A percentile compares a stretch with the other conserved stretches of the same genome.
Conservation (phyloP, 1,140 invertebrate genomes). For the Amyelois transitella region DNA sequence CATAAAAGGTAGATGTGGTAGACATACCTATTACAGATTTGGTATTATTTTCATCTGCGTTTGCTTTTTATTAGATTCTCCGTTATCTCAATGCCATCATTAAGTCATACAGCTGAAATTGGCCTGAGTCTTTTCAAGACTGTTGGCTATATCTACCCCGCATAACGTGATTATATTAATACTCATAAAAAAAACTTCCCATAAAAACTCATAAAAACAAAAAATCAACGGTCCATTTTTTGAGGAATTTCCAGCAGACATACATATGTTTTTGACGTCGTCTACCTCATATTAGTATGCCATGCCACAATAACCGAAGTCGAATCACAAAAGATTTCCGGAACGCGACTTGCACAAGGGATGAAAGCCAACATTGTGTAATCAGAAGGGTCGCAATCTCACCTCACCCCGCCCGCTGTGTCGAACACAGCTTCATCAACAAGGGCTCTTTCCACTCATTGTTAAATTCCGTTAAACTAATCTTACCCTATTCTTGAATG, state of each 20-base stretch:
- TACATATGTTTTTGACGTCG: slow-evolving; percentile 41
- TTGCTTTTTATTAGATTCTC: too few species aligned
- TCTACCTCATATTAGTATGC: slow-evolving; percentile 67
- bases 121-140: too few species aligned
- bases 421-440: slow-evolving; percentile 69
- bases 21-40: too few species aligned
- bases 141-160: too few species aligned
- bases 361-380: slow-evolving; percentile 72
- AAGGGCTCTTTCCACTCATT: slow-evolving; percentile 63
- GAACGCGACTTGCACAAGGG: slow-evolving; percentile 68
- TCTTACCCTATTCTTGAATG: slow-evolving; percentile 1
- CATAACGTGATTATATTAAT: too few species aligned
- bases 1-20: too few species aligned
- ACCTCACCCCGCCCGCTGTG: slow-evolving; percentile 46
- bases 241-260: background rate
- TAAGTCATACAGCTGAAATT: too few species aligned
- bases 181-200: too few species aligned
- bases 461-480: slow-evolving; percentile 52
- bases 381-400: slow-evolving; percentile 72
- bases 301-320: slow-evolving; percentile 66
- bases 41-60: too few species aligned
- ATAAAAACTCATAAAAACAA: background rate
- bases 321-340: slow-evolving; percentile 73
- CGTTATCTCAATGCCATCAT: too few species aligned
- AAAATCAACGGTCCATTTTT: background rate